These are phyloP conservation scores for Ctenodactylus gundi DNA, from an alignment of 2,113 vertebrate species.

Conservation along the genomic window DNA sequence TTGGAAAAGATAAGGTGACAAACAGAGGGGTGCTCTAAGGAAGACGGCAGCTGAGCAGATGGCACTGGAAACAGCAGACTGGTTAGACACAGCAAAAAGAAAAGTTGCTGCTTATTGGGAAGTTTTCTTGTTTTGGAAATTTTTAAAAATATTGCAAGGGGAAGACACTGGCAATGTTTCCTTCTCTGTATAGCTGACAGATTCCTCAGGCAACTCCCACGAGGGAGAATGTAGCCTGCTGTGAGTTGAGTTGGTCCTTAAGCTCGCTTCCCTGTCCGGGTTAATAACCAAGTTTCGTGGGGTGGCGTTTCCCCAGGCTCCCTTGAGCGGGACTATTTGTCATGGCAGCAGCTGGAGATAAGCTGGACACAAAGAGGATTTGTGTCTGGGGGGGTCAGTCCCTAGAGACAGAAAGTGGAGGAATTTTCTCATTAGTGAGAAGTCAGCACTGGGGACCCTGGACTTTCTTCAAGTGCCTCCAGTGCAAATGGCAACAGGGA, in stretches of 20 bases:
- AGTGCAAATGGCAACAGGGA: background rate
- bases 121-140: background rate
- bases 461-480: background rate
- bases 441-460: background rate
- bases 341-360: slow-evolving; percentile 73
- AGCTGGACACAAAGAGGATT: slow-evolving; percentile 67
- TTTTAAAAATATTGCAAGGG: background rate
- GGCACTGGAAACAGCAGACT: background rate
- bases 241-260: background rate
- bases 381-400: slow-evolving; percentile 41
- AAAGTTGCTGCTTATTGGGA: background rate
- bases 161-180: background rate
- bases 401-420: slow-evolving; percentile 54
- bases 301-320: background rate
- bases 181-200: background rate
- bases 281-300: background rate
- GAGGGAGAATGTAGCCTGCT: background rate
- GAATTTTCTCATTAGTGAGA: slow-evolving; percentile 76
- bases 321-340: slow-evolving; percentile 16
- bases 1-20: background rate
- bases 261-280: background rate
- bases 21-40: background rate
- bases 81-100: background rate
- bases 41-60: background rate
- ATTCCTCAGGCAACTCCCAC: background rate